A percentile compares a stretch with the other conserved stretches of the same genome.
Evolutionary conservation across 2,113 vertebrate species (phyloP).

Genomic region (Ahaetulla prasina): DNA sequence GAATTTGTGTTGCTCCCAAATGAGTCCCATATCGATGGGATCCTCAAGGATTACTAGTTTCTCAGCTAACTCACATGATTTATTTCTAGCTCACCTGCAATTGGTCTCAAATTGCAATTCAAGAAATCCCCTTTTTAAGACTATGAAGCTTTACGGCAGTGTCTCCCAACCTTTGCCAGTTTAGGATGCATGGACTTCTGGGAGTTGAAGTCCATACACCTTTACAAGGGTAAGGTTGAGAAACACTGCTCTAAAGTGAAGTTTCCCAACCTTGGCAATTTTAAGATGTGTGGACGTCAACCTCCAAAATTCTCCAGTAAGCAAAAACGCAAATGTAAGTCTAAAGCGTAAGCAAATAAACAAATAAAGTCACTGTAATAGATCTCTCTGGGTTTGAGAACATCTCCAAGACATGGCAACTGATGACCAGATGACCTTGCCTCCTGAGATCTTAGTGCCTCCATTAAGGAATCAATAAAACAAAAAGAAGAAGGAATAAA

Average conservation of each 20-base stretch:
- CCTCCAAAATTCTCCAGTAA: neutral
- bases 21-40: neutral
- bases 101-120: neutral
- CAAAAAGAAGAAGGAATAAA: neutral
- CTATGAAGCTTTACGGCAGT: neutral
- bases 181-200: neutral
- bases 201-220: neutral
- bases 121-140: neutral
- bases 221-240: neutral
- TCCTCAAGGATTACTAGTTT: neutral
- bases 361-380: neutral
- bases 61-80: neutral
- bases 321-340: neutral
- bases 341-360: neutral
- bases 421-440: neutral
- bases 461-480: neutral
- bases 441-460: neutral
- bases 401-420: neutral
- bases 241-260: neutral
- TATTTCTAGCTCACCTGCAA: neutral
- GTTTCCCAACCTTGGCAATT: neutral
- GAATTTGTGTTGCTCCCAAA: neutral
- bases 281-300: neutral
- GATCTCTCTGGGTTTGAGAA: neutral
- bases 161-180: neutral